Percentiles rank a stretch among this genome's conserved stretches.
Conservation (phyloP, 2,113 vertebrate genomes). For the Hoplias malabaricus region DNA sequence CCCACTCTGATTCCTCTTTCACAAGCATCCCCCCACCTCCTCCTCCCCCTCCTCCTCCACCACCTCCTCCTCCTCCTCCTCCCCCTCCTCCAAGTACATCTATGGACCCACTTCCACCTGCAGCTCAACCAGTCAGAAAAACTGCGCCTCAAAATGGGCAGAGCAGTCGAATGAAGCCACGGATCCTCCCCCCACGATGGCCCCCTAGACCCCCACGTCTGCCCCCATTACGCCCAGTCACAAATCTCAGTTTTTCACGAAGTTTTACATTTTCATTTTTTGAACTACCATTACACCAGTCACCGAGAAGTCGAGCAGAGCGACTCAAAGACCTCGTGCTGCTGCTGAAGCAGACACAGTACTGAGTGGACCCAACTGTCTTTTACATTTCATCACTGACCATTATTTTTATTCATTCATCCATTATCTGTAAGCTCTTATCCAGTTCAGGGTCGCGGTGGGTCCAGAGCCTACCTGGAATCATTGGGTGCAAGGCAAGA, state of each 20-base stretch:
- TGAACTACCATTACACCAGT: slow-evolving; percentile 75
- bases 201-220: slow-evolving; percentile 59
- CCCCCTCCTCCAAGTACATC: slow-evolving; percentile 40
- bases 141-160: background rate
- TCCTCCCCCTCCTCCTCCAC: slow-evolving; percentile 32
- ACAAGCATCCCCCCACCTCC: slow-evolving; percentile 52
- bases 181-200: slow-evolving; percentile 46
- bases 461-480: too few relatives aligned
- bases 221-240: slow-evolving; percentile 69
- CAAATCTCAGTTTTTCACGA: slow-evolving; percentile 76
- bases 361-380: slow-evolving; percentile 50
- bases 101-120: slow-evolving; percentile 14
- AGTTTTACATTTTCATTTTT: slow-evolving; percentile 84
- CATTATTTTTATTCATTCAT: too few relatives aligned
- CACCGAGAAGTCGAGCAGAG: slow-evolving; percentile 62
- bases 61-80: slow-evolving; percentile 29
- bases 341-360: slow-evolving; percentile 68
- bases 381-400: too few relatives aligned
- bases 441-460: too few relatives aligned
- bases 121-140: slow-evolving; percentile 26
- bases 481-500: too few relatives aligned
- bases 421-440: too few relatives aligned
- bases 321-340: slow-evolving; percentile 64
- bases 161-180: slow-evolving; percentile 40
- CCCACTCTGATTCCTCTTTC: slow-evolving; percentile 72